A percentile compares a stretch with the other conserved stretches of the same genome.
phyloP scores from a whole-genome alignment of 2,797 vertebrate species.

The Gymnocypris eckloni region DNA sequence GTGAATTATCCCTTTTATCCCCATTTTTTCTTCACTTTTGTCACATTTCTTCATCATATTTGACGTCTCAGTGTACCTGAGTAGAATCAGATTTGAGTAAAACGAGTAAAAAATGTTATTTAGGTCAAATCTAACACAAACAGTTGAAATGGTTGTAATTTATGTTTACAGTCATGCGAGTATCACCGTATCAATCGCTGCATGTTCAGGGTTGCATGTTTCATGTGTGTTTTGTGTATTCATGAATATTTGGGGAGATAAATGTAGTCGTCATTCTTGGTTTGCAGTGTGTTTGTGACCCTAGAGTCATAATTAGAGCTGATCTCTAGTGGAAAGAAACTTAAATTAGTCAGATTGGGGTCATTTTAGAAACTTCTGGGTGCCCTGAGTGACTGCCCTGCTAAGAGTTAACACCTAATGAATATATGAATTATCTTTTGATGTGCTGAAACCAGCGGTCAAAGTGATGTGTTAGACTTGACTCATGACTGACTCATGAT shows the following conservation, averaged over 20 bases:
- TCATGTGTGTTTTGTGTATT: background rate
- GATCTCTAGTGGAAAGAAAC: conserved; percentile 4
- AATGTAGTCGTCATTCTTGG: background rate
- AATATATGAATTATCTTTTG: background rate
- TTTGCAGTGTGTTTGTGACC: background rate
- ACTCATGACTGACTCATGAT: background rate
- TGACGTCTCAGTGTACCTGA: too few species aligned
- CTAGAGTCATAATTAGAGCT: background rate
- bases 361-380: background rate
- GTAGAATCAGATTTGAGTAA: too few species aligned
- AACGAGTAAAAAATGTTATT: too few species aligned
- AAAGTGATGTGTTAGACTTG: background rate
- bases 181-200: background rate
- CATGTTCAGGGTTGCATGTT: background rate
- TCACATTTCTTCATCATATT: too few species aligned
- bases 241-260: background rate
- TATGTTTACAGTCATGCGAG: too few species aligned
- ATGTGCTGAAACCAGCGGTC: background rate
- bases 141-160: too few species aligned
- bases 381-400: background rate
- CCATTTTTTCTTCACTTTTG: too few species aligned
- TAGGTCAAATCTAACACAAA: too few species aligned
- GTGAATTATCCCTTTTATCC: too few species aligned
- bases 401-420: background rate
- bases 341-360: background rate